phyloP scores from a whole-genome alignment of 2,888 invertebrate species.

The Dione juno region DNA sequence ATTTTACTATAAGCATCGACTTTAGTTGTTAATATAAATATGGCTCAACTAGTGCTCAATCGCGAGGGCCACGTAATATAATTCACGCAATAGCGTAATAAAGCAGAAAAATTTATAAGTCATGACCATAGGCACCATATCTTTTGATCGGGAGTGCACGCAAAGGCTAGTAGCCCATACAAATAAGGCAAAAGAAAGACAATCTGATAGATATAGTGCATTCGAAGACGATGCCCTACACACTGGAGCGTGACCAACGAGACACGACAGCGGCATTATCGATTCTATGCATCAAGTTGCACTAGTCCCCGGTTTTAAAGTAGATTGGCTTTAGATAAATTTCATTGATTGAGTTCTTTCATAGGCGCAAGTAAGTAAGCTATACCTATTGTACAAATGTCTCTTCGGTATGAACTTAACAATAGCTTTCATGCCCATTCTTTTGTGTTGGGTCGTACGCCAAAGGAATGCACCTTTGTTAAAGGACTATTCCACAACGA shows the following conservation, averaged over 20 bases:
- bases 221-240: conserved; percentile 50
- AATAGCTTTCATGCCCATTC: conserved; percentile 41
- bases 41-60: neutral
- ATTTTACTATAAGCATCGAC: conserved; percentile 29
- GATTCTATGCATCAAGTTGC: conserved; percentile 58
- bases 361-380: conserved; percentile 26
- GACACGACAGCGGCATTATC: conserved; percentile 63
- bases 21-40: conserved; percentile 31
- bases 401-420: conserved; percentile 41
- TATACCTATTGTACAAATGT: conserved; percentile 33
- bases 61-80: conserved; percentile 12
- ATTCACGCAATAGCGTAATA: conserved; percentile 30
- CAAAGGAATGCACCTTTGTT: conserved; percentile 74
- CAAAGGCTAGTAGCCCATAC: conserved; percentile 42
- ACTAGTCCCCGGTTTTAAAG: conserved; percentile 52
- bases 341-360: conserved; percentile 40
- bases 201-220: conserved; percentile 46
- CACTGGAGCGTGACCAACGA: conserved; percentile 61
- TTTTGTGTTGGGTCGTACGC: conserved; percentile 49
- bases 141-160: conserved; percentile 36
- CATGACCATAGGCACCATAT: conserved; percentile 35
- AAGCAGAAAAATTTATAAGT: conserved; percentile 33
- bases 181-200: conserved; percentile 44
- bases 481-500: conserved; percentile 64
- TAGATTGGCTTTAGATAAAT: conserved; percentile 40